Conservation (phyloP, 2,113 vertebrate species). For the Zapornia atra region DNA sequence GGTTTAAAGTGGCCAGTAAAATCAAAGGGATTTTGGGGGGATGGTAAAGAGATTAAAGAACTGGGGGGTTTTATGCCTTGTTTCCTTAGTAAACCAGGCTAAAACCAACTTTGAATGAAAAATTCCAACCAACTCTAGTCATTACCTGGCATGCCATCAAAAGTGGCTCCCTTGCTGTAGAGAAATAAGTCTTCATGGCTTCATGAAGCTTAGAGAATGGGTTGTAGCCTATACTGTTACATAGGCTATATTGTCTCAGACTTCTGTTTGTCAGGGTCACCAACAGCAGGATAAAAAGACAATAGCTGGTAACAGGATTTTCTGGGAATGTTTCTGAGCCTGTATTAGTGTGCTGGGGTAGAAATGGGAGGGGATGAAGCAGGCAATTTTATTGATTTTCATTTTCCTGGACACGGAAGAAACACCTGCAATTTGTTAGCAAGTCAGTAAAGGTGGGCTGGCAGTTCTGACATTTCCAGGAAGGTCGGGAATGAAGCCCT, state of each 20-base stretch:
- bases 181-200: not conserved
- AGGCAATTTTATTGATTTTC: not conserved
- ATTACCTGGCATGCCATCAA: slow-evolving; percentile 17
- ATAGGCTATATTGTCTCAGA: not conserved
- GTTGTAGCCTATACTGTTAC: not conserved
- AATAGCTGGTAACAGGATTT: not conserved
- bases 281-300: not conserved
- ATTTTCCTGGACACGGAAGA: not conserved
- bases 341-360: not conserved
- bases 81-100: slow-evolving; percentile 1
- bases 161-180: not conserved
- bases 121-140: slow-evolving; percentile 47
- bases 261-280: not conserved
- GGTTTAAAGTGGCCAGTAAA: not conserved
- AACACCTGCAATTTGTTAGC: not conserved
- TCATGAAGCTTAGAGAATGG: not conserved
- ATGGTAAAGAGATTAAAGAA: not conserved
- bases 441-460: not conserved
- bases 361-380: not conserved
- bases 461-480: not conserved
- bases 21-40: not conserved
- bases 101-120: slow-evolving; percentile 46
- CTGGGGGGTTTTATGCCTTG: not conserved
- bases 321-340: not conserved
- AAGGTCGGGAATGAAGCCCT: not conserved